Evolutionary conservation across 2,113 vertebrate species (phyloP), one percentile per base, ranked within the genome.

Genomic region (Chionomys nivalis): DNA sequence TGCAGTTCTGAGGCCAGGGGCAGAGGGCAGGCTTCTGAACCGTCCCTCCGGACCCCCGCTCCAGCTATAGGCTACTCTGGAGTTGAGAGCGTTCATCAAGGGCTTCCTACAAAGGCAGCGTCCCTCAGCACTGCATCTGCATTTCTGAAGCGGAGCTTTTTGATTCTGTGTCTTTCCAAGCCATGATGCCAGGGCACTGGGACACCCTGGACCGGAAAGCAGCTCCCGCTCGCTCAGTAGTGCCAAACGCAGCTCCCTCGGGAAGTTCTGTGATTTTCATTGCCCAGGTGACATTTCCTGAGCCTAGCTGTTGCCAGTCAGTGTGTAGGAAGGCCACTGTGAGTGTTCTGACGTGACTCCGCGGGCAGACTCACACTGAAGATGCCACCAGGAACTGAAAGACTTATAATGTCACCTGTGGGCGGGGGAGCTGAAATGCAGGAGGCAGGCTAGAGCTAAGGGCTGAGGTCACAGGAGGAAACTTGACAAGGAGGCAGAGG

Each of bases 101-200:
- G 77, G 87, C 78, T 70, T 86, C 61, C 75, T 75, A 72, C 88
- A 96, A 85, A 97, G 95, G 73, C 63, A 31, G 39, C n/a, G 44
- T 47, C 68, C 90, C 87, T 17, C 61, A n/a, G 86, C 24, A 3
- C 31, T 2, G 0, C 78, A 72, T 96, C 93, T 97, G 89, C 73
- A 47, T 87, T 91, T 96, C 91, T 91, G 49, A 97, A 91, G 83
- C 4, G 14, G 52, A 89, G 42, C 14, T 76, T 95, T 96, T 91
- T 89, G 91, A 96, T 93, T 88, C 68, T 17, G 0, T 6, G 2
- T 78, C 92, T 95, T 88, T 90, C 92, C 52, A 86, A 85, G 75
- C 95, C 28, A 7, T 13, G 10, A 3, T 36, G 87, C 96, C 52
- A 82, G 61, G 78, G 66, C 73, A 0, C 82, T 0, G 42, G 93